phyloP scores from a whole-genome alignment of 2,888 invertebrate genomes.

The Mimas tiliae region DNA sequence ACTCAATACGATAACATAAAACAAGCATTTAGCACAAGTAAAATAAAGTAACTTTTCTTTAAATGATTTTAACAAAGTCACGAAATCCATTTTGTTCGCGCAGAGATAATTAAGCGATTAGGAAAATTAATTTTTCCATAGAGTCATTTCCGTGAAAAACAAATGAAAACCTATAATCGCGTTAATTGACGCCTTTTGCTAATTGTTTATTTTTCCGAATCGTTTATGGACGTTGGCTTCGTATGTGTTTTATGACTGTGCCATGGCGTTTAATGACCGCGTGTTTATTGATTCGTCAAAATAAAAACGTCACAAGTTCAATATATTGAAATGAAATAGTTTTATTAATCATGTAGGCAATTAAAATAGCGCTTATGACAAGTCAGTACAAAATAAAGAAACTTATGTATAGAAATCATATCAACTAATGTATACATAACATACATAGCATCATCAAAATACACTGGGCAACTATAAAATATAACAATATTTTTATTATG shows the following conservation, averaged over 20 bases:
- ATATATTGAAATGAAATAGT: too few species aligned
- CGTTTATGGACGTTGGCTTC: slow-evolving; percentile 6
- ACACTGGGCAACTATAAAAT: too few species aligned
- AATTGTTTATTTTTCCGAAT: slow-evolving; percentile 17
- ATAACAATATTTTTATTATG: too few species aligned
- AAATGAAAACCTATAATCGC: slow-evolving; percentile 1
- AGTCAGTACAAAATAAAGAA: too few species aligned
- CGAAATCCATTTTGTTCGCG: background rate
- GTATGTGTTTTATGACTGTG: background rate
- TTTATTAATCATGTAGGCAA: too few species aligned
- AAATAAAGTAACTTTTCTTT: background rate
- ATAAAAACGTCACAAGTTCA: slow-evolving; percentile 3
- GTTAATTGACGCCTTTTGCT: slow-evolving; percentile 8
- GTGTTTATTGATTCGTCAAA: background rate
- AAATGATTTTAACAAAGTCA: background rate
- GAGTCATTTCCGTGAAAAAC: slow-evolving; percentile 17
- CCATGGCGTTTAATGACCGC: background rate
- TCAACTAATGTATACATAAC: too few species aligned
- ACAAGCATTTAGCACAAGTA: background rate
- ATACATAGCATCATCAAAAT: too few species aligned
- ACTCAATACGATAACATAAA: too few species aligned
- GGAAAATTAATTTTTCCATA: slow-evolving; percentile 5
- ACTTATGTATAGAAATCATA: too few species aligned
- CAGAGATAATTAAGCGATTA: slow-evolving; percentile 8
- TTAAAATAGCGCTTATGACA: too few species aligned